Evolutionary conservation across 2,113 vertebrate genomes (phyloP).

Genomic region (Narcine bancroftii): DNA sequence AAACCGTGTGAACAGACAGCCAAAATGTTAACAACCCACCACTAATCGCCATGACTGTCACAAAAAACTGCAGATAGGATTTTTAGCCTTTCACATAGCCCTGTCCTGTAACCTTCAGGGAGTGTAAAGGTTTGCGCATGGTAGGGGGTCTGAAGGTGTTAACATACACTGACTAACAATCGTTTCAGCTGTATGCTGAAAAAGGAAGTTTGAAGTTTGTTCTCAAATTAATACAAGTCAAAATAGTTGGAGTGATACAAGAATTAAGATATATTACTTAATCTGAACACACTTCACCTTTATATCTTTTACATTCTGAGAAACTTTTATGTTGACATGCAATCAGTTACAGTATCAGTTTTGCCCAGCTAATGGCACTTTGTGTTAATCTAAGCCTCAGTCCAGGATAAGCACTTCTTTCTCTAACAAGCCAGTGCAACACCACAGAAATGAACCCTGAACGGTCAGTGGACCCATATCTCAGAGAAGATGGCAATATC

Average conservation of each 20-base stretch:
- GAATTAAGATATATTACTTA: not conserved
- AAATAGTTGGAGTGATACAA: not conserved
- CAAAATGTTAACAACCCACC: constrained; percentile 25
- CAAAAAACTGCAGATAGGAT: constrained; percentile 14
- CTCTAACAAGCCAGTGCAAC: not conserved
- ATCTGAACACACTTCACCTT: not conserved
- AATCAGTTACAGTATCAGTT: not conserved
- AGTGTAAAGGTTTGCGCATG: constrained; percentile 31
- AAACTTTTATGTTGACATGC: not conserved
- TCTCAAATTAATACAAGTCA: not conserved
- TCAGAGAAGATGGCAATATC: not conserved
- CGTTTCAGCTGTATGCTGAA: not conserved
- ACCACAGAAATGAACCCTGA: not conserved
- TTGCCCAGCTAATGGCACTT: not conserved
- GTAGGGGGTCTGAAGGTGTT: not conserved
- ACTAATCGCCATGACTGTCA: constrained; percentile 36
- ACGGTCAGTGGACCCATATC: not conserved
- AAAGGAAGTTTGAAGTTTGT: not conserved
- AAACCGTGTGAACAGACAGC: constrained; percentile 12
- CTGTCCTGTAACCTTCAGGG: not conserved
- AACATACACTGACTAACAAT: not conserved
- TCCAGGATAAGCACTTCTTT: not conserved
- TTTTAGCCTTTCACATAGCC: not conserved
- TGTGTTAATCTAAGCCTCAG: not conserved
- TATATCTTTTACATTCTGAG: not conserved